Evolutionary conservation across 2,797 vertebrate genomes (phyloP), one percentile per base, ranked within the genome.

Genomic region (Anguilla obscura): DNA sequence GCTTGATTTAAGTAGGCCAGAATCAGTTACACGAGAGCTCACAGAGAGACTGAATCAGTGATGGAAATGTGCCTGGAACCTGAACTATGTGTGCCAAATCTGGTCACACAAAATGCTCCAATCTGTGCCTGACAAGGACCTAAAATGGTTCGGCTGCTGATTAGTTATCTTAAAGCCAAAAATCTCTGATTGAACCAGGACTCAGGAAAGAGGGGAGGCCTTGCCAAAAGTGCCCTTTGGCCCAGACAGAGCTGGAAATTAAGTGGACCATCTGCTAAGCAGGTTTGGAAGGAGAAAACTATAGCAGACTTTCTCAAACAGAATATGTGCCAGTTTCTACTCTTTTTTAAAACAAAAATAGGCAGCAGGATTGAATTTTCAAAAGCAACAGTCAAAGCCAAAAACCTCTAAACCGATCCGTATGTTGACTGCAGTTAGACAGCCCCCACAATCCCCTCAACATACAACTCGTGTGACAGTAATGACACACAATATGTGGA

Each of bases 321-420:
- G 88, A 82, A 87, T 90, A 86, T 71, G 85, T 90, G 91, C 85
- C 86, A 54, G 16, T 92, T 93, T 89, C 89, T 87, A 48, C 84
- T 87, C 21, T 82, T 89, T 88, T 90, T 89, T 69, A 0, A 27
- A 1, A 21, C 0, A 88, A 87, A 90, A 90, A 93, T 92, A 86
- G 85, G 21, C 50, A n/a, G 90, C 89, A 87, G 87, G 80, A 87
- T 30, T 7, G 56, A 76, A 87, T 88, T 91, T 91, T 91, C 85
- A 90, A 45, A 83, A 83, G 89, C 86, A 84, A 87, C 86, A 50
- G 7, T 66, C 54, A 71, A 66, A 93, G 16, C 92, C 90, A 92
- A 90, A 85, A 8, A 80, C 12, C 45, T 74, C 89, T 90, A 93
- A 95, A 58, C 89, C 87, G 83, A 94, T 92, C 92, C 92, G 90